phyloP scores from a whole-genome alignment of 1,140 invertebrate species.

The Thalassaphorura encarpata region DNA sequence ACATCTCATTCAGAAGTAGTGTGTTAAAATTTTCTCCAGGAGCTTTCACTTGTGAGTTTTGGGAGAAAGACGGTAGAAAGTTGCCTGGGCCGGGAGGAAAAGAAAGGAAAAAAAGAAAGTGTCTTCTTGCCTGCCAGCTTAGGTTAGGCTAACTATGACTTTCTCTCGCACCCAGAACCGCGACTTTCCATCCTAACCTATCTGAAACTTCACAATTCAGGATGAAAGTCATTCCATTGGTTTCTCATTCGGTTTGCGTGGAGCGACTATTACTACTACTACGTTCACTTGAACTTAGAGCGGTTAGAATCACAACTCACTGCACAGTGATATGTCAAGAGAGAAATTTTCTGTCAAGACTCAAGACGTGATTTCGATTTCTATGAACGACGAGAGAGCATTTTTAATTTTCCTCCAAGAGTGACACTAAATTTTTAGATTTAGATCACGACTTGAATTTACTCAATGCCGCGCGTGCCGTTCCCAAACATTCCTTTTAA shows the following conservation, averaged over 20 bases:
- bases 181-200: no score
- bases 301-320: not conserved
- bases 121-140: not conserved
- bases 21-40: constrained; percentile 13
- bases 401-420: constrained; percentile 8
- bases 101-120: not conserved
- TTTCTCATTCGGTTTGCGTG: no score
- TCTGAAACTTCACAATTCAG: no score
- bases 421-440: constrained; percentile 16
- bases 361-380: constrained; percentile 10
- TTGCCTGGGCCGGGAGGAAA: not conserved
- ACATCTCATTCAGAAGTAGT: constrained; percentile 12
- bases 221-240: no score
- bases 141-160: no score
- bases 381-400: constrained; percentile 2
- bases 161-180: no score
- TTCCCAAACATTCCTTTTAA: no score
- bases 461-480: no score
- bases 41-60: not conserved
- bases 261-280: no score
- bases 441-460: not conserved
- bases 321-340: constrained; percentile 3
- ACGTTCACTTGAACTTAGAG: no score
- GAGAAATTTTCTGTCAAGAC: constrained; percentile 14
- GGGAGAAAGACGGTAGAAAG: no score